Conservation (phyloP, 2,888 invertebrate genomes). For the Trisateles emortualis region DNA sequence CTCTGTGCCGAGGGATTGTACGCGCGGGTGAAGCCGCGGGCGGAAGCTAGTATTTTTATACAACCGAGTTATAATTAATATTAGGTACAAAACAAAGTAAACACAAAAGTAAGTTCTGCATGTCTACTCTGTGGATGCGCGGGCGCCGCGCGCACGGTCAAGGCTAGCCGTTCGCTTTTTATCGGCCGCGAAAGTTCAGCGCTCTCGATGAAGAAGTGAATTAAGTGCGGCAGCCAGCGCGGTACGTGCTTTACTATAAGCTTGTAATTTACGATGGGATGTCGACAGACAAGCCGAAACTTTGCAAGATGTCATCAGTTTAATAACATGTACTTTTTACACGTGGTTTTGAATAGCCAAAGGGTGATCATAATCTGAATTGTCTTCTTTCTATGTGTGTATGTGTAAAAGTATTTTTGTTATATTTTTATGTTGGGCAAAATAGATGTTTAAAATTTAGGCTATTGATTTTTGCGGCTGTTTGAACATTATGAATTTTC, state of each 20-base stretch:
- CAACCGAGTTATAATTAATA: not conserved
- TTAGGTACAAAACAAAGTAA: not conserved
- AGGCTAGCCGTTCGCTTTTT: slow-evolving; percentile 80
- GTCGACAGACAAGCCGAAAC: slow-evolving; percentile 2
- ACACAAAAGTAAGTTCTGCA: slow-evolving; percentile 1
- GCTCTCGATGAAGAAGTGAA: slow-evolving; percentile 60
- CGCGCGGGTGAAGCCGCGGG: too few species aligned
- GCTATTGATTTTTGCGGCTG: too few species aligned
- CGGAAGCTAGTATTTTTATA: too few species aligned
- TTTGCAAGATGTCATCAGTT: not conserved
- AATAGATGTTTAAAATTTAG: too few species aligned
- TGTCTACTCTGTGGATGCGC: slow-evolving; percentile 31
- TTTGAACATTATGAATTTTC: too few species aligned
- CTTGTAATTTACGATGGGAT: slow-evolving; percentile 15
- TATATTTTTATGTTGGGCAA: too few species aligned
- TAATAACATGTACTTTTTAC: not conserved
- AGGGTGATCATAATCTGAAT: too few species aligned
- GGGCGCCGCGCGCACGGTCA: slow-evolving; percentile 72
- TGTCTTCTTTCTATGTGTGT: too few species aligned
- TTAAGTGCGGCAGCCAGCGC: slow-evolving; percentile 30
- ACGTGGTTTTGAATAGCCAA: too few species aligned
- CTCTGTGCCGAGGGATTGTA: too few species aligned
- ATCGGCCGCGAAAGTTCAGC: slow-evolving; percentile 76
- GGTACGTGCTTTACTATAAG: slow-evolving; percentile 36
- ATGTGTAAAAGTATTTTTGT: too few species aligned